phyloP scores from a whole-genome alignment of 2,888 invertebrate genomes.

The Taphrorychus bicolor region DNA sequence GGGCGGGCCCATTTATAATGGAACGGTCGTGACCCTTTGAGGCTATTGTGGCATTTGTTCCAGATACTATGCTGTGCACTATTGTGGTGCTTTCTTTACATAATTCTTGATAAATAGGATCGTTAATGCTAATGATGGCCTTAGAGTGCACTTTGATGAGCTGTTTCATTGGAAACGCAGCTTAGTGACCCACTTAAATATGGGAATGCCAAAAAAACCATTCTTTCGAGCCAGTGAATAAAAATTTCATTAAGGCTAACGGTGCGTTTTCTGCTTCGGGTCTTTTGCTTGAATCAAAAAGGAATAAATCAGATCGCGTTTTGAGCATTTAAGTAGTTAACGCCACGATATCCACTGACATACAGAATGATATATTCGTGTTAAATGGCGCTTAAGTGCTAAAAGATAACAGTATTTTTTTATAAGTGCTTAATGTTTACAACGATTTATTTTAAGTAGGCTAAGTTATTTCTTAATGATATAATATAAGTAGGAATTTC shows the following conservation, averaged over 20 bases:
- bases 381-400: not conserved
- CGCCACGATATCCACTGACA: not conserved
- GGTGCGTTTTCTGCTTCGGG: slow-evolving; percentile 8
- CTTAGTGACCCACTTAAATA: slow-evolving; percentile 7
- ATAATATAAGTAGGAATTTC: no score
- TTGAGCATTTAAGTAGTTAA: slow-evolving; percentile 10
- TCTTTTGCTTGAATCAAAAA: slow-evolving; percentile 9
- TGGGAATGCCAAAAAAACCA: slow-evolving; percentile 7
- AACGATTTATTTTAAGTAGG: no score
- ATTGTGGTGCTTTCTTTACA: not conserved
- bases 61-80: not conserved
- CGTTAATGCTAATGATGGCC: not conserved
- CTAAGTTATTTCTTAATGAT: no score
- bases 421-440: no score
- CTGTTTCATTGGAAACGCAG: not conserved
- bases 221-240: slow-evolving; percentile 8
- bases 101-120: not conserved
- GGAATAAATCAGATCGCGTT: slow-evolving; percentile 1
- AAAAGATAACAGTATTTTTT: not conserved
- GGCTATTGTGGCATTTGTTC: not conserved
- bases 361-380: not conserved
- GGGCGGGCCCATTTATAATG: not conserved
- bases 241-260: slow-evolving; percentile 19
- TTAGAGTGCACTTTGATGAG: not conserved
- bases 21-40: not conserved